Percentiles rank a stretch among this genome's conserved stretches.
These are phyloP conservation scores for Plectus sambesii DNA, from an alignment of 1,140 invertebrate species.

Conservation along the genomic window DNA sequence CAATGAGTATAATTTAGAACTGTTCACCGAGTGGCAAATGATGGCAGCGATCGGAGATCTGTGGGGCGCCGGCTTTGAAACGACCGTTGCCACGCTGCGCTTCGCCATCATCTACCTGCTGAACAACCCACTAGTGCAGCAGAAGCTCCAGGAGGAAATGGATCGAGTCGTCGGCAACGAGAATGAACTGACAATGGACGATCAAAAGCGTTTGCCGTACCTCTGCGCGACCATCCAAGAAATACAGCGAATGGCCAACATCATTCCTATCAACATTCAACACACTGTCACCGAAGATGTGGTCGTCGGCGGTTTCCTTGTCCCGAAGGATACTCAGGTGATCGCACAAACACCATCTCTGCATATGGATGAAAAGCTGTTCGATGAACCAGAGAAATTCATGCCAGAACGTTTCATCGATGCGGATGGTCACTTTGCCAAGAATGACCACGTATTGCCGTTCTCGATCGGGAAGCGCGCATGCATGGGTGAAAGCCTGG, in stretches of 20 bases:
- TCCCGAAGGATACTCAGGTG: constrained; percentile 68
- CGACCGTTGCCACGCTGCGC: constrained; percentile 20
- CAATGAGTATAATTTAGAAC: too few relatives aligned
- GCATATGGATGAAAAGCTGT: constrained; percentile 74
- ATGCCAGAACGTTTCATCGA: constrained; percentile 51
- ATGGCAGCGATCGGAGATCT: constrained; percentile 17
- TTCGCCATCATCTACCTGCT: constrained; percentile 16
- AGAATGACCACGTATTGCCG: constrained; percentile 25
- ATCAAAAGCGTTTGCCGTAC: constrained; percentile 17
- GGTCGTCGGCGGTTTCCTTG: constrained; percentile 51
- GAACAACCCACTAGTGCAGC: constrained; percentile 24
- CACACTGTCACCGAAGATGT: constrained; percentile 6
- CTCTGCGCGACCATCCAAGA: constrained; percentile 16
- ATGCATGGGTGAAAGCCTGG: constrained; percentile 45
- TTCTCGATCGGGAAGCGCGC: constrained; percentile 31
- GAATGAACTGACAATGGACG: constrained; percentile 15
- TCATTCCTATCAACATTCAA: constrained; percentile 15
- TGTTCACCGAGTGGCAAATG: constrained; percentile 21
- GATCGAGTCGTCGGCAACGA: constrained; percentile 31
- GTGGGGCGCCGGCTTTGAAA: constrained; percentile 24
- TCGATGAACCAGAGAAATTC: constrained; percentile 71
- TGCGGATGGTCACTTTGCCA: constrained; percentile 14
- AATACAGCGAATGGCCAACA: constrained; percentile 16
- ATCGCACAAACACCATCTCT: constrained; percentile 71
- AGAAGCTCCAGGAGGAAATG: constrained; percentile 24